Evolutionary conservation across 2,888 invertebrate species (phyloP).

Genomic region (Noctua janthina): DNA sequence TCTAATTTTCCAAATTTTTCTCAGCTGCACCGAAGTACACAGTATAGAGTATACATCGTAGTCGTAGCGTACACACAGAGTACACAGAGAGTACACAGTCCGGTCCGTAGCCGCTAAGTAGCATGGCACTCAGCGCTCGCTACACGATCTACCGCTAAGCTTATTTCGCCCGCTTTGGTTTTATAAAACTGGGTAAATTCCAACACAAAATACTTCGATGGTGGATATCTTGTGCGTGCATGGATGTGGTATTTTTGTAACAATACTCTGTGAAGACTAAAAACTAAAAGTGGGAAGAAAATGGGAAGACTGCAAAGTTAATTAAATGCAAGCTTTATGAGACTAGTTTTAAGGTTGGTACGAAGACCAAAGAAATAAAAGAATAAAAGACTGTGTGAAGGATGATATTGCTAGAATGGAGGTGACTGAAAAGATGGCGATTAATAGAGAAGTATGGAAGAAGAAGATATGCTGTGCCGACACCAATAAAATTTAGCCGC

Average conservation of each 20-base stretch:
- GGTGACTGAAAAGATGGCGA: neutral
- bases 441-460: neutral
- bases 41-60: constrained; percentile 42
- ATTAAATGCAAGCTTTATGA: neutral
- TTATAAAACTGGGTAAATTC: constrained; percentile 89
- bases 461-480: neutral
- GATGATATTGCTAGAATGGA: neutral
- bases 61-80: constrained; percentile 42
- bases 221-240: constrained; percentile 51
- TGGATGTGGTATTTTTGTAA: constrained; percentile 60
- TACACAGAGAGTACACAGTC: constrained; percentile 46
- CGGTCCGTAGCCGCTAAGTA: constrained; percentile 79
- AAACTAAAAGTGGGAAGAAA: no score
- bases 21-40: constrained; percentile 51
- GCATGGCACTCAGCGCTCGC: constrained; percentile 79
- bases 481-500: neutral
- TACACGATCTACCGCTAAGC: constrained; percentile 84
- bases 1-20: constrained; percentile 60
- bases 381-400: neutral
- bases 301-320: neutral
- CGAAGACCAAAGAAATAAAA: neutral
- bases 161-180: constrained; percentile 87
- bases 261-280: neutral
- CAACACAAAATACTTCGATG: constrained; percentile 74
- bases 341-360: neutral